Percentiles rank a stretch among this genome's conserved stretches.
Evolutionary conservation across 64 coral and sea anemone species (phyloP).

Genomic region (Pocillopora verrucosa): DNA sequence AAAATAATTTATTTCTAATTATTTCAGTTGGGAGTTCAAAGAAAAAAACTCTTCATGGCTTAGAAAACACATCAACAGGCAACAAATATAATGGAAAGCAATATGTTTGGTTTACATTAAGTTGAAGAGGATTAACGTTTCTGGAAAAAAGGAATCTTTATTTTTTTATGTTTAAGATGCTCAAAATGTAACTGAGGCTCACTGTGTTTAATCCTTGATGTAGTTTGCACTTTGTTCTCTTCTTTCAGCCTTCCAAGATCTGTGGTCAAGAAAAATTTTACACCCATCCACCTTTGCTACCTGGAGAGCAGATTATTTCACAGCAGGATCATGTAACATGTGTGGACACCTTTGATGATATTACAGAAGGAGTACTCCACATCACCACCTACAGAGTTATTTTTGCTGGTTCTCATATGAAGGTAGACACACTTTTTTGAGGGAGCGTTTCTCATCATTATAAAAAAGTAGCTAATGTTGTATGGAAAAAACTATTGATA

Average conservation of each 20-base stretch:
- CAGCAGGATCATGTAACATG: conserved; percentile 84
- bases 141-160: neutral
- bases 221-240: neutral
- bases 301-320: conserved; percentile 76
- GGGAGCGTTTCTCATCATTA: too few species aligned
- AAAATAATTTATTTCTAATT: neutral
- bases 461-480: too few species aligned
- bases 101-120: too few species aligned
- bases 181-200: too few species aligned
- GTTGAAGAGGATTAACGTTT: too few species aligned
- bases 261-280: conserved; percentile 55
- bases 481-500: too few species aligned
- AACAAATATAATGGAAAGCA: too few species aligned
- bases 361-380: conserved; percentile 75
- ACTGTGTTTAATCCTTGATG: neutral
- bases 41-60: too few species aligned
- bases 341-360: conserved; percentile 60
- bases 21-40: neutral
- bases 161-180: neutral
- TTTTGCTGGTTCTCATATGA: conserved; percentile 66
- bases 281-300: conserved; percentile 72
- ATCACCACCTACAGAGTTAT: conserved; percentile 84
- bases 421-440: neutral
- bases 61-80: too few species aligned
- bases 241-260: conserved; percentile 34